Conservation (phyloP, 2,888 invertebrate species). For the Petrolisthes manimaculis region DNA sequence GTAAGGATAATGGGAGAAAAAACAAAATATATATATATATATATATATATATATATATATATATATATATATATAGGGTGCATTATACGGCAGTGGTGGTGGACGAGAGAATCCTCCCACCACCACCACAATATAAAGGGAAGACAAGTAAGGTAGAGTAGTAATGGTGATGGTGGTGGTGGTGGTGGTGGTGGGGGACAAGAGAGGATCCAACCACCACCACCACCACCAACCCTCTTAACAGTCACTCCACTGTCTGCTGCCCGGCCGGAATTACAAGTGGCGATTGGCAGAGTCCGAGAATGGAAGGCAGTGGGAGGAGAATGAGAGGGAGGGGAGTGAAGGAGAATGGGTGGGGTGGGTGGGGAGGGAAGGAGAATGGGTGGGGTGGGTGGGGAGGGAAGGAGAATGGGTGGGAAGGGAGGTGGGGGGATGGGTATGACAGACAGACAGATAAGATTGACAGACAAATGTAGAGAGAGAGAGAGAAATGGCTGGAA, state of each 20-base stretch:
- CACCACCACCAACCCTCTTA: not conserved
- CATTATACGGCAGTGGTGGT: too few species aligned
- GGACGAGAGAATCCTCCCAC: too few species aligned
- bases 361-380: not conserved
- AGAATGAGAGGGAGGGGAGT: too few species aligned
- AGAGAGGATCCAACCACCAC: too few species aligned
- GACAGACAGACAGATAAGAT: not conserved
- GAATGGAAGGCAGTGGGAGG: not conserved
- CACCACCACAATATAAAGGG: too few species aligned
- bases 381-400: not conserved
- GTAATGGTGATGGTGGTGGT: too few species aligned
- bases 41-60: too few species aligned
- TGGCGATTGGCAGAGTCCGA: not conserved
- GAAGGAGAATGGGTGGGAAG: not conserved
- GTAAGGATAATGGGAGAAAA: too few species aligned
- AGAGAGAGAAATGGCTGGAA: not conserved
- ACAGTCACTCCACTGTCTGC: conserved; percentile 1
- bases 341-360: not conserved
- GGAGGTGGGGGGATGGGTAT: not conserved
- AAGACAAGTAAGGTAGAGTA: too few species aligned
- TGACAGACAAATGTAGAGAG: not conserved
- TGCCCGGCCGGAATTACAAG: not conserved
- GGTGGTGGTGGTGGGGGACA: too few species aligned
- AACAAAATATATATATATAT: too few species aligned
- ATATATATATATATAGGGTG: too few species aligned